Percentiles rank a stretch among this genome's conserved stretches.
phyloP scores from a whole-genome alignment of 1,140 invertebrate genomes.

The Bombus superbus region DNA sequence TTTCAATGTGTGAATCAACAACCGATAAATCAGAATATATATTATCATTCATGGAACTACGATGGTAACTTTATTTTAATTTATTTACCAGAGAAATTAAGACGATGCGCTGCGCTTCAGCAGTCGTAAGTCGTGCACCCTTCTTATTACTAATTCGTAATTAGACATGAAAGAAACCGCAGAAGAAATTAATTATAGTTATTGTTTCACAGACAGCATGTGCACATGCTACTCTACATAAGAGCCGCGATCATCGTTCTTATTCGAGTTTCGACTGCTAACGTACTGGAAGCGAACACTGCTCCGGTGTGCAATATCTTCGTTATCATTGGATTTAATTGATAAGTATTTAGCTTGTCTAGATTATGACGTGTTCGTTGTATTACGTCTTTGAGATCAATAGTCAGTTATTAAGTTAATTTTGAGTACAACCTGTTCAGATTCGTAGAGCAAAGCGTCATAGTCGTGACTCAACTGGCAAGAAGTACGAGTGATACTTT shows the following conservation, averaged over 20 bases:
- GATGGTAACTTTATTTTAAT: background rate
- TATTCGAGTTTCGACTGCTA: background rate
- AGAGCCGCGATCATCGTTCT: background rate
- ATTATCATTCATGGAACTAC: background rate
- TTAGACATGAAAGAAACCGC: constrained; percentile 38
- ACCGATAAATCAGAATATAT: background rate
- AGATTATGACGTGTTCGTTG: constrained; percentile 23
- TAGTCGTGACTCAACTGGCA: background rate
- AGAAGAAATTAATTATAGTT: constrained; percentile 41
- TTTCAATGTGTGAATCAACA: background rate
- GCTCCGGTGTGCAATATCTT: background rate
- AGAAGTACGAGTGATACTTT: background rate
- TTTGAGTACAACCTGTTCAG: background rate
- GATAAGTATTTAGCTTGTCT: constrained; percentile 34
- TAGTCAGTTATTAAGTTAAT: constrained; percentile 39
- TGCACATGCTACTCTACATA: background rate
- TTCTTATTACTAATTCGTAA: constrained; percentile 1
- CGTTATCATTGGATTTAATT: constrained; percentile 42
- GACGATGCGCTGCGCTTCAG: no score
- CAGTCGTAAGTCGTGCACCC: background rate
- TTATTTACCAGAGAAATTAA: background rate
- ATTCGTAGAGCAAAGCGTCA: background rate
- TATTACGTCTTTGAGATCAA: constrained; percentile 23
- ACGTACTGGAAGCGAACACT: background rate
- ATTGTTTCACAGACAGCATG: constrained; percentile 1